A percentile compares a stretch with the other conserved stretches of the same genome.
Evolutionary conservation across 1,140 invertebrate genomes (phyloP).

Genomic region (Zaprionus tsacasi): DNA sequence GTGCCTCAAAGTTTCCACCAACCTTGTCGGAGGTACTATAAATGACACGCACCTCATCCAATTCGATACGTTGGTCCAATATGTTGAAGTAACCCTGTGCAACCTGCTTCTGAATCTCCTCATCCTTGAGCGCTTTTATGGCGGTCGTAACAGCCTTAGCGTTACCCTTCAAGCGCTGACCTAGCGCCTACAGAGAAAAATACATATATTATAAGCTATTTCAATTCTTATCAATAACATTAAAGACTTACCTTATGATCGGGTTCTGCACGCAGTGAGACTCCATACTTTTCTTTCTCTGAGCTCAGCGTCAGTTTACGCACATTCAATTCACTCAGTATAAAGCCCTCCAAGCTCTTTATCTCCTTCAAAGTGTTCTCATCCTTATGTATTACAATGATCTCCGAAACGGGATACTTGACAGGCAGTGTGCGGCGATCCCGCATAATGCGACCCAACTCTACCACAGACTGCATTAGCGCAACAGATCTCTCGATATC

Average conservation of each 20-base stretch:
- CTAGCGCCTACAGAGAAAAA: conserved; percentile 86
- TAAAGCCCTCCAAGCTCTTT: conserved; percentile 92
- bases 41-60: conserved; percentile 94
- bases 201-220: conserved; percentile 85
- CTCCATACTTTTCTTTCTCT: conserved; percentile 97
- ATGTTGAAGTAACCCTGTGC: conserved; percentile 89
- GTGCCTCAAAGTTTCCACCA: conserved; percentile 92
- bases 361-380: conserved; percentile 92
- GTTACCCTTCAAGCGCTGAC: conserved; percentile 93
- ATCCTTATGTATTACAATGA: conserved; percentile 97
- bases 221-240: background rate
- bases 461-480: conserved; percentile 97
- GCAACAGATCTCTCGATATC: conserved; percentile 95
- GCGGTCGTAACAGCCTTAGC: conserved; percentile 94
- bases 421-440: conserved; percentile 97
- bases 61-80: conserved; percentile 90
- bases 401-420: conserved; percentile 98
- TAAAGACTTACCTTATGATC: conserved; percentile 88
- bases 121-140: conserved; percentile 92
- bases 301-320: conserved; percentile 93
- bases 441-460: conserved; percentile 95
- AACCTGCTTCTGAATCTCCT: conserved; percentile 92
- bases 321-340: conserved; percentile 97
- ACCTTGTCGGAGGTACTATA: conserved; percentile 88
- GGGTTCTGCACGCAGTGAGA: conserved; percentile 96